Evolutionary conservation across 92 coral and sea anemone species (phyloP).

Genomic region (Desmophyllum pertusum): DNA sequence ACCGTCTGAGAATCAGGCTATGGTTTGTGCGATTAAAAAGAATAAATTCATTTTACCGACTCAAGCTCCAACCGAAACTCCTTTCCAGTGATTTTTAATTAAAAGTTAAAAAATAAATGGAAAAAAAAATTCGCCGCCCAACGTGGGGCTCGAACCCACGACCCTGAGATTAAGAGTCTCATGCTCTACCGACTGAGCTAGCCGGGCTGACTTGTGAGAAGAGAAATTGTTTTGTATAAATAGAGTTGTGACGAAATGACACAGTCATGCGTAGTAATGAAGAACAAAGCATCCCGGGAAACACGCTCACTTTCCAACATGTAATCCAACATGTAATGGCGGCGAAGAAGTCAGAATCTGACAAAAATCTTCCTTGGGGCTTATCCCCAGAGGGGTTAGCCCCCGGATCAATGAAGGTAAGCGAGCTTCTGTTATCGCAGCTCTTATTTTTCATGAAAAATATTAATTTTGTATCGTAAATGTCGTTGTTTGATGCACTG

Average conservation of each 20-base stretch:
- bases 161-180: constrained; percentile 99
- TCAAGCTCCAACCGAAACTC: no score
- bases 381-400: constrained; percentile 83
- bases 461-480: not conserved
- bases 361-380: constrained; percentile 88
- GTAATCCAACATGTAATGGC: constrained; percentile 81
- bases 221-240: not conserved
- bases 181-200: constrained; percentile 99
- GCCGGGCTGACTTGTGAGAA: constrained; percentile 46
- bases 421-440: not conserved
- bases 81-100: not conserved
- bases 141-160: constrained; percentile 99
- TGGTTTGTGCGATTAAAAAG: no score
- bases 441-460: not conserved
- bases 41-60: no score
- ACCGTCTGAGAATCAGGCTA: no score
- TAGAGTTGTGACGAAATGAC: not conserved
- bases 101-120: not conserved
- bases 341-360: constrained; percentile 64
- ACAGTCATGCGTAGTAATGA: constrained; percentile 3
- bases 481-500: not conserved
- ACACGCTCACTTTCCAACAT: constrained; percentile 4
- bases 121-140: constrained; percentile 58
- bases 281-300: constrained; percentile 50
- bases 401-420: constrained; percentile 93